Evolutionary conservation across 30 jellyfish, hydroid and myxozoan genomes (phyloP).

Genomic region (Aurelia sp.): DNA sequence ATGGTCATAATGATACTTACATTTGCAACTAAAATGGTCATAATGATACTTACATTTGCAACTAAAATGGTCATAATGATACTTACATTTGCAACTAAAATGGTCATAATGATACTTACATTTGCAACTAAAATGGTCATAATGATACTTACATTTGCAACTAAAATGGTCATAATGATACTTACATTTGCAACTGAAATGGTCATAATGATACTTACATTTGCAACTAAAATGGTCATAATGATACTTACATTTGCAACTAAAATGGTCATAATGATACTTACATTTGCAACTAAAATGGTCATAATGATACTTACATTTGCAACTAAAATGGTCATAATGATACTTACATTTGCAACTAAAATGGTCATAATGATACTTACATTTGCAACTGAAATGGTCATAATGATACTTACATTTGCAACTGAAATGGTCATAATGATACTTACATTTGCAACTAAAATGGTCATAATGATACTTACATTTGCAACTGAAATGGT

Average conservation of each 20-base stretch:
- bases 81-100: slow-evolving; percentile 86
- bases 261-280: slow-evolving; percentile 44
- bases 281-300: slow-evolving; percentile 80
- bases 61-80: slow-evolving; percentile 23
- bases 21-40: slow-evolving; percentile 69
- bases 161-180: slow-evolving; percentile 28
- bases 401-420: slow-evolving; percentile 71
- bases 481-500: slow-evolving; percentile 81
- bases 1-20: slow-evolving; percentile 59
- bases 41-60: slow-evolving; percentile 80
- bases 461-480: slow-evolving; percentile 40
- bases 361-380: slow-evolving; percentile 41
- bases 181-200: slow-evolving; percentile 85
- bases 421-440: slow-evolving; percentile 49
- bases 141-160: slow-evolving; percentile 80
- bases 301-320: slow-evolving; percentile 69
- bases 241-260: slow-evolving; percentile 80
- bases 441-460: slow-evolving; percentile 83
- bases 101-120: slow-evolving; percentile 63
- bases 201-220: slow-evolving; percentile 65
- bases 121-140: slow-evolving; percentile 63
- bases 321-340: slow-evolving; percentile 56
- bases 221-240: slow-evolving; percentile 61
- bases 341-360: slow-evolving; percentile 81
- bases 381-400: slow-evolving; percentile 82